phyloP scores from a whole-genome alignment of 2,113 vertebrate genomes.

The Esox niger region DNA sequence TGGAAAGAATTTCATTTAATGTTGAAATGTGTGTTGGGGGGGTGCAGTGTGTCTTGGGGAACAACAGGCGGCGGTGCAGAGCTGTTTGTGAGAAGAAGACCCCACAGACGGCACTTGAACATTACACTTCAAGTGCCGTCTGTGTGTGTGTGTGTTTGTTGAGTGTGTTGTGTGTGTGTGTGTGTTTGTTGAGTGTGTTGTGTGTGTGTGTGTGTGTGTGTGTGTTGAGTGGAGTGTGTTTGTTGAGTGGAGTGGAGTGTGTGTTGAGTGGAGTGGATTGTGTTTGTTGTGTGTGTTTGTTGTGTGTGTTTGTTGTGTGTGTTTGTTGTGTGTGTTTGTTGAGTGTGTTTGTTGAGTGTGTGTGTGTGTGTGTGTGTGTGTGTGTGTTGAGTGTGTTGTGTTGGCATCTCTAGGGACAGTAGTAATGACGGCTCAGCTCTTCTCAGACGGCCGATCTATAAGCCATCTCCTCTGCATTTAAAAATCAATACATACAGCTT shows the following conservation, averaged over 20 bases:
- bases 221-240: constrained; percentile 22
- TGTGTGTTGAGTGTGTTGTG: constrained; percentile 22
- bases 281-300: no score
- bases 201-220: constrained; percentile 20
- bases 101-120: background rate
- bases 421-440: constrained; percentile 63
- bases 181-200: no score
- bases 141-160: constrained; percentile 21
- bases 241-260: constrained; percentile 16
- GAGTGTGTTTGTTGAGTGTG: constrained; percentile 22
- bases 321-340: constrained; percentile 22
- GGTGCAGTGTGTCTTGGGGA: background rate
- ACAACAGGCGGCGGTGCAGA: constrained; percentile 30
- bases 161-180: constrained; percentile 19
- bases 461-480: constrained; percentile 72
- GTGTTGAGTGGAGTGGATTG: no score
- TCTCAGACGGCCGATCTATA: constrained; percentile 59
- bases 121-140: no score
- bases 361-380: constrained; percentile 22
- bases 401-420: constrained; percentile 40
- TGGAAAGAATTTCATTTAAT: no score
- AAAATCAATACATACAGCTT: constrained; percentile 70
- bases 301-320: no score
- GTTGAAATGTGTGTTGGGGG: no score
- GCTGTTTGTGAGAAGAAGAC: background rate